These are phyloP conservation scores for Pegoplata infirma DNA, from an alignment of 2,888 invertebrate genomes.

Conservation along the genomic window DNA sequence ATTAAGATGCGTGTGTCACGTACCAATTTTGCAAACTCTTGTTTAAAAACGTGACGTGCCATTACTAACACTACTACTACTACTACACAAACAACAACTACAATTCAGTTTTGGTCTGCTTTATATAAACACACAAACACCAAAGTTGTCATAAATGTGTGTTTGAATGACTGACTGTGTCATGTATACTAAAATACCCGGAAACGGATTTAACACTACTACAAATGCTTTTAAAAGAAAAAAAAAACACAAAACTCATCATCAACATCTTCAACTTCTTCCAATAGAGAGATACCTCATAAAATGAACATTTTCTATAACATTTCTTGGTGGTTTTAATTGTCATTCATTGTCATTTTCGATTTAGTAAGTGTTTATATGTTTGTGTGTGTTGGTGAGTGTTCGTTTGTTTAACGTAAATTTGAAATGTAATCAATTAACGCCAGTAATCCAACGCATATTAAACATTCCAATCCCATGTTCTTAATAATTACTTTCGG, in stretches of 20 bases:
- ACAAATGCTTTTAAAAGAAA: constrained; percentile 16
- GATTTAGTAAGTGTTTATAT: background rate
- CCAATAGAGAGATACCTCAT: too few relatives aligned
- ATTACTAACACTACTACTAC: background rate
- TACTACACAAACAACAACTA: background rate
- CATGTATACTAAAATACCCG: constrained; percentile 14
- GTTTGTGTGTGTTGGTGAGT: background rate
- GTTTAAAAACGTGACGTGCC: constrained; percentile 27
- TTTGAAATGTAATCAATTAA: constrained; percentile 42
- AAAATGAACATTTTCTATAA: constrained; percentile 17
- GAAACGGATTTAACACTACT: constrained; percentile 34
- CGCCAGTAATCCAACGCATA: constrained; percentile 16
- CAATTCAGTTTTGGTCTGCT: background rate
- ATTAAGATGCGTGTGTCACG: constrained; percentile 42
- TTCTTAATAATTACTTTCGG: background rate
- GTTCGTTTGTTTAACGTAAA: constrained; percentile 16
- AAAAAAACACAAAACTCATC: too few relatives aligned
- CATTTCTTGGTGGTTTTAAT: background rate
- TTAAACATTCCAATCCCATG: constrained; percentile 5
- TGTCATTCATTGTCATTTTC: background rate
- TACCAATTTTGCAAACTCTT: constrained; percentile 21
- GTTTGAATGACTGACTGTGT: background rate
- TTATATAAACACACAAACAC: constrained; percentile 3
- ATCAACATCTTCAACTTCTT: too few relatives aligned
- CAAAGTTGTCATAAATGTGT: constrained; percentile 14